These are phyloP conservation scores for Boloria selene DNA, from an alignment of 2,888 invertebrate genomes.

Conservation along the genomic window DNA sequence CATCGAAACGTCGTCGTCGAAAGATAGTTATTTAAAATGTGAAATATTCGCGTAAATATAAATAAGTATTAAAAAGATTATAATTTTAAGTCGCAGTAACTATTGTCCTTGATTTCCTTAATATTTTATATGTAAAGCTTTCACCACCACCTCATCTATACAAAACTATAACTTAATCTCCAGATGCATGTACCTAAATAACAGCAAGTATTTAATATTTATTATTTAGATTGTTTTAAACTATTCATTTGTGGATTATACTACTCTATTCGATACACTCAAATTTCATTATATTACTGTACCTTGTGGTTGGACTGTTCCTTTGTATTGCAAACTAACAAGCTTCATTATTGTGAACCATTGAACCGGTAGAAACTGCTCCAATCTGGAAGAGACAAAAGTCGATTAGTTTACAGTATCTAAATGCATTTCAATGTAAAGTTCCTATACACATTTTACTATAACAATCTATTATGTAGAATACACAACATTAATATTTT, in stretches of 20 bases:
- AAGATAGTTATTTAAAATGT: too few species aligned
- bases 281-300: constrained; percentile 14
- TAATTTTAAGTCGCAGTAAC: too few species aligned
- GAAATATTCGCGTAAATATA: too few species aligned
- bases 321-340: constrained; percentile 26
- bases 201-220: background rate
- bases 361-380: constrained; percentile 57
- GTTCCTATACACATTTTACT: background rate
- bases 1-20: too few species aligned
- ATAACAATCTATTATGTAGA: background rate
- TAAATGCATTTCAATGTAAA: background rate
- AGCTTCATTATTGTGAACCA: constrained; percentile 43
- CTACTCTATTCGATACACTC: background rate
- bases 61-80: too few species aligned
- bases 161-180: too few species aligned
- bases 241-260: background rate
- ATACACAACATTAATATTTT: background rate
- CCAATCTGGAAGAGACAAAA: constrained; percentile 57
- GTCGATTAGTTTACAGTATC: constrained; percentile 23
- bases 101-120: too few species aligned
- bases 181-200: too few species aligned
- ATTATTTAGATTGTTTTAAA: background rate
- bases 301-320: constrained; percentile 34
- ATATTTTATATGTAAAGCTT: too few species aligned
- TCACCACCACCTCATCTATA: too few species aligned